Percentiles rank a stretch among this genome's conserved stretches.
Evolutionary conservation across 1,140 invertebrate genomes (phyloP).

Genomic region (Holcopasites calliopsidis): DNA sequence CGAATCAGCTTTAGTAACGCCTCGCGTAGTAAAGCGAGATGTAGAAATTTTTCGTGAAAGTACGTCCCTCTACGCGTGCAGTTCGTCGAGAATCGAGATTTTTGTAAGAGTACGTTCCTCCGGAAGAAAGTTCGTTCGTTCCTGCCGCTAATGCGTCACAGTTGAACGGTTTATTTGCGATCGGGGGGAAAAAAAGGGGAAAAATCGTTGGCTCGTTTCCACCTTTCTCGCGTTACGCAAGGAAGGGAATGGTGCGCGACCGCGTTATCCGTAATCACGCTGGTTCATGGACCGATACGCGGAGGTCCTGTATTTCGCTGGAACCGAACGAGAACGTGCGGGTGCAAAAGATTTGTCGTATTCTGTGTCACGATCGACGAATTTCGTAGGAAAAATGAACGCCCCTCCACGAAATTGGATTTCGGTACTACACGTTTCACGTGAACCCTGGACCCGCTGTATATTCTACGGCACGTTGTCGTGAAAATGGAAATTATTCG

Average conservation of each 20-base stretch:
- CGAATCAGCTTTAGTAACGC: neutral
- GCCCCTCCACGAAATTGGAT: neutral
- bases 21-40: too few relatives aligned
- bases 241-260: slow-evolving; percentile 11
- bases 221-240: slow-evolving; percentile 45
- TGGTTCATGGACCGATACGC: too few relatives aligned
- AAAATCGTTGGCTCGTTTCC: neutral
- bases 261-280: slow-evolving; percentile 25
- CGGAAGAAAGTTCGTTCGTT: neutral
- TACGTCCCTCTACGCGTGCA: neutral
- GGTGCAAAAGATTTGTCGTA: too few relatives aligned
- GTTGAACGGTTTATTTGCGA: slow-evolving; percentile 19
- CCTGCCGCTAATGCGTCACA: slow-evolving; percentile 1
- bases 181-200: neutral
- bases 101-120: neutral
- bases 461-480: neutral
- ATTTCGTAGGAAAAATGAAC: neutral
- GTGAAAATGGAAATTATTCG: slow-evolving; percentile 13
- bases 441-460: neutral
- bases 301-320: neutral
- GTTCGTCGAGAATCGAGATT: neutral
- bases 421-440: slow-evolving; percentile 21
- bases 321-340: too few relatives aligned
- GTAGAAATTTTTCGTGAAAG: too few relatives aligned
- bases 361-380: too few relatives aligned